Conservation (phyloP, 2,113 vertebrate species). For the Saguinus midas region DNA sequence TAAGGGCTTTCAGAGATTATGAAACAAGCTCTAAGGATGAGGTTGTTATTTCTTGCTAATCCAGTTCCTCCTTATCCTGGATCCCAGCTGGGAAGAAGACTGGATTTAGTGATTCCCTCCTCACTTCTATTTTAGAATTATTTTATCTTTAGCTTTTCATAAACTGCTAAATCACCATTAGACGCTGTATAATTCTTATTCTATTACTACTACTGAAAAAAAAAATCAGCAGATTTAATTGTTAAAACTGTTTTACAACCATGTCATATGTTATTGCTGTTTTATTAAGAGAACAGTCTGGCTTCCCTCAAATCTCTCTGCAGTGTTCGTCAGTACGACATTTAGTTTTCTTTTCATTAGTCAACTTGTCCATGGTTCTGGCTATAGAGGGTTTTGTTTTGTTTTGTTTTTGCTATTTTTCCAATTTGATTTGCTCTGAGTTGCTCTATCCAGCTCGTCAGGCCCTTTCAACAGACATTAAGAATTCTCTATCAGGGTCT, state of each 20-base stretch:
- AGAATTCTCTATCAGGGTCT: not conserved
- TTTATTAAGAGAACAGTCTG: not conserved
- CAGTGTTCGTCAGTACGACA: too few species aligned
- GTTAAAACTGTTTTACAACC: accelerated
- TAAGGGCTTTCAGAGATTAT: not conserved
- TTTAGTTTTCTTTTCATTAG: not conserved
- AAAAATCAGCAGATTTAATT: not conserved
- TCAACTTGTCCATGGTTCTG: not conserved
- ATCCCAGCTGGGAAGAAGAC: not conserved
- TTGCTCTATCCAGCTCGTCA: not conserved
- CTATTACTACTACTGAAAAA: not conserved
- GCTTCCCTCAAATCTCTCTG: not conserved
- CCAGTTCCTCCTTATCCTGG: not conserved
- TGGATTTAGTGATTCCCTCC: accelerated
- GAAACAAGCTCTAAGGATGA: not conserved
- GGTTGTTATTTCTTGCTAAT: not conserved
- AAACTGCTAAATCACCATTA: not conserved
- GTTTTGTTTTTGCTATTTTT: not conserved
- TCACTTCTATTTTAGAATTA: not conserved
- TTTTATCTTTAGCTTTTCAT: not conserved
- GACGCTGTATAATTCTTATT: not conserved
- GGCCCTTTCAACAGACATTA: not conserved
- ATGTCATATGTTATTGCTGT: not conserved
- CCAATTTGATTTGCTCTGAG: not conserved
- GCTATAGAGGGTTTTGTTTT: too few species aligned